Conservation (phyloP, 2,113 vertebrate species). For the Smithornis capensis region DNA sequence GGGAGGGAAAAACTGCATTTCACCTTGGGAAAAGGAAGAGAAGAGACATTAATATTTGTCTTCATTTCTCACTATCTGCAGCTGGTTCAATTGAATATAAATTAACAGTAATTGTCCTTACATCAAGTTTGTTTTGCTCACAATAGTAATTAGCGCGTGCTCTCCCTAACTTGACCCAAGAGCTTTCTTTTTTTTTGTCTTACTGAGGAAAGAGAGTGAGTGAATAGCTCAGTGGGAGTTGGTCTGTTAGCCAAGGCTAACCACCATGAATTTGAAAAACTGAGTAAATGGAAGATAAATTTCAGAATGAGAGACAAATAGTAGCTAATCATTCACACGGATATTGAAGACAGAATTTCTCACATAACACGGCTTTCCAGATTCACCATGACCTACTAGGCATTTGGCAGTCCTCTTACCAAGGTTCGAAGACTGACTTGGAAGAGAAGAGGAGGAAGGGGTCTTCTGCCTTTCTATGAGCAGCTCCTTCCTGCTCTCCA, state of each 20-base stretch:
- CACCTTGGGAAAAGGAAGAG: background rate
- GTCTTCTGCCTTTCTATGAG: background rate
- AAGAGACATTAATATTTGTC: background rate
- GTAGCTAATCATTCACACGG: background rate
- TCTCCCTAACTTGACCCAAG: background rate
- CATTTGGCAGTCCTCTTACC: background rate
- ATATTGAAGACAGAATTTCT: background rate
- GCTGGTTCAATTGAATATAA: background rate
- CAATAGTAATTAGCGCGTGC: background rate
- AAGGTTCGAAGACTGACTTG: background rate
- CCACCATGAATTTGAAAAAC: background rate
- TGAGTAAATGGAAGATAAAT: background rate
- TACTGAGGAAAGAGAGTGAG: background rate
- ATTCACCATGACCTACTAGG: background rate
- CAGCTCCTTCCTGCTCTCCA: background rate
- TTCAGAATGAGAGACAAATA: background rate
- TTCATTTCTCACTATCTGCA: background rate
- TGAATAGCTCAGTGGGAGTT: fast-evolving
- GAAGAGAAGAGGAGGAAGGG: background rate
- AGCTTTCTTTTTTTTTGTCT: background rate
- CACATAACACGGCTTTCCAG: background rate
- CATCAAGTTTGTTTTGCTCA: background rate
- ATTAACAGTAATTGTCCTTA: background rate
- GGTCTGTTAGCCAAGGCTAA: background rate
- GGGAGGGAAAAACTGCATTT: background rate